These are phyloP conservation scores for Diachrysia chrysitis DNA, from an alignment of 2,888 invertebrate species.

Conservation along the genomic window DNA sequence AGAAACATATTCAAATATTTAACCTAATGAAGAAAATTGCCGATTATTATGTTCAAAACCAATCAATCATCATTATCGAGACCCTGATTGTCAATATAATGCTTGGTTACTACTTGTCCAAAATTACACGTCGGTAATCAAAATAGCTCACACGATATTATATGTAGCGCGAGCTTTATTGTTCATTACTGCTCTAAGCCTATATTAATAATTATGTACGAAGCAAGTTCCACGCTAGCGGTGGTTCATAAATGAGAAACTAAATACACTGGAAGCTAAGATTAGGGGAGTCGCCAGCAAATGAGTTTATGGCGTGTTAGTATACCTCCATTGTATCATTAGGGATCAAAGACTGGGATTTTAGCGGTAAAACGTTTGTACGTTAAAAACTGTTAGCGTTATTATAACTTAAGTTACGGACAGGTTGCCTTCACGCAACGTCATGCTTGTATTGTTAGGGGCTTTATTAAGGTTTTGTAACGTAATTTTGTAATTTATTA, in stretches of 20 bases:
- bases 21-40: slow-evolving; percentile 10
- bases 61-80: slow-evolving; percentile 48
- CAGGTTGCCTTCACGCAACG: slow-evolving; percentile 28
- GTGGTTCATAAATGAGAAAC: slow-evolving; percentile 79
- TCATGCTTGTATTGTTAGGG: slow-evolving; percentile 23
- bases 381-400: slow-evolving; percentile 52
- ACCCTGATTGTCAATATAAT: slow-evolving; percentile 47
- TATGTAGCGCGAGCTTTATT: slow-evolving; percentile 56
- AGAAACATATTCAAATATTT: slow-evolving; percentile 15
- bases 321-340: slow-evolving; percentile 73
- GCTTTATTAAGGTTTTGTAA: slow-evolving; percentile 29
- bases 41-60: slow-evolving; percentile 26
- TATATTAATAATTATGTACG: slow-evolving; percentile 70
- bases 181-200: slow-evolving; percentile 71
- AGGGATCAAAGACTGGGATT: slow-evolving; percentile 68
- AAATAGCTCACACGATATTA: slow-evolving; percentile 49
- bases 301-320: slow-evolving; percentile 86
- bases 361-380: slow-evolving; percentile 65
- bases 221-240: slow-evolving; percentile 69
- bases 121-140: slow-evolving; percentile 62
- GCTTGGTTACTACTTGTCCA: slow-evolving; percentile 45
- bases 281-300: slow-evolving; percentile 78
- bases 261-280: slow-evolving; percentile 78
- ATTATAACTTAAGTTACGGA: slow-evolving; percentile 54
- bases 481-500: slow-evolving; percentile 14